A percentile compares a stretch with the other conserved stretches of the same genome.
These are phyloP conservation scores for Bradysia coprophila DNA, from an alignment of 1,140 invertebrate species.

Conservation along the genomic window DNA sequence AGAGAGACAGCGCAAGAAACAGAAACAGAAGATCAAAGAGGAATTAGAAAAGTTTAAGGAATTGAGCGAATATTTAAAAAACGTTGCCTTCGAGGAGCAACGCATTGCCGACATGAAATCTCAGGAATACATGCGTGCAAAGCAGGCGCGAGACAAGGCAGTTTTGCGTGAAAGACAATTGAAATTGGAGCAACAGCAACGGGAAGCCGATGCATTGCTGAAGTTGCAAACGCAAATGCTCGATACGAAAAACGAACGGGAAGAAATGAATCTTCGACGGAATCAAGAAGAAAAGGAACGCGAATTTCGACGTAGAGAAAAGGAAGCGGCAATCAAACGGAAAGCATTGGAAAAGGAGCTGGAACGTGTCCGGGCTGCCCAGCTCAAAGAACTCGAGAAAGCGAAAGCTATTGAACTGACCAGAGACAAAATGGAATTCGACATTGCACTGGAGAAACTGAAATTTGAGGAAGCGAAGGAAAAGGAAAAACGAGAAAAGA, in stretches of 20 bases:
- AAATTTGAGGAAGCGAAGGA: conserved; percentile 26
- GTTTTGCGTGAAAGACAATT: conserved; percentile 22
- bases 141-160: conserved; percentile 32
- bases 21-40: conserved; percentile 20
- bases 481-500: conserved; percentile 17
- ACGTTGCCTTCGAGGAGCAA: conserved; percentile 34
- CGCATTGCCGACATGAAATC: conserved; percentile 37
- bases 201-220: conserved; percentile 25
- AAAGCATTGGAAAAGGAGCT: conserved; percentile 29
- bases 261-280: conserved; percentile 30
- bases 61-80: conserved; percentile 32
- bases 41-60: conserved; percentile 27
- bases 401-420: conserved; percentile 36
- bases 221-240: conserved; percentile 21
- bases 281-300: conserved; percentile 35
- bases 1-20: conserved; percentile 7
- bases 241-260: conserved; percentile 24
- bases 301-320: conserved; percentile 30
- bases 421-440: conserved; percentile 36
- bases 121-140: conserved; percentile 34
- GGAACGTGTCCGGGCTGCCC: conserved; percentile 23
- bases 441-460: conserved; percentile 26
- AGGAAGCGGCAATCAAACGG: conserved; percentile 26
- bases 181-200: conserved; percentile 25
- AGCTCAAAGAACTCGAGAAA: conserved; percentile 19